Evolutionary conservation across 2,113 vertebrate genomes (phyloP).

Genomic region (Platysteira castanea): DNA sequence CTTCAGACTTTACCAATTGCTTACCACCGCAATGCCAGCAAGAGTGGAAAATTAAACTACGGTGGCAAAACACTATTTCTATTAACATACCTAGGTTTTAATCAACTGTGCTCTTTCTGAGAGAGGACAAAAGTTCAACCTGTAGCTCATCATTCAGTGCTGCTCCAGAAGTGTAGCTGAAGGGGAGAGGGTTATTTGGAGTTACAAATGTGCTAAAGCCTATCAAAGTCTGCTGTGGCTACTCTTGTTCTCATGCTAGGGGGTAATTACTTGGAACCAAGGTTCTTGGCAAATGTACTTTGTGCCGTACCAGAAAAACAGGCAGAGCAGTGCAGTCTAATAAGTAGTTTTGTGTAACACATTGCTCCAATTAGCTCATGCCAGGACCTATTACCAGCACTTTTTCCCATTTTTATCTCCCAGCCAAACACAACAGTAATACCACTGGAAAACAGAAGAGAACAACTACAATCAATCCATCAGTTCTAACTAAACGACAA

Average conservation of each 20-base stretch:
- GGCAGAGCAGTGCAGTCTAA: not conserved
- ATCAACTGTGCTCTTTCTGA: not conserved
- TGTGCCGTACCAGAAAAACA: conserved; percentile 24
- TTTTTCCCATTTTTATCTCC: not conserved
- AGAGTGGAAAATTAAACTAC: not conserved
- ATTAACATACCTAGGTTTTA: not conserved
- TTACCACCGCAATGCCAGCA: not conserved
- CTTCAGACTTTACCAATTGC: not conserved
- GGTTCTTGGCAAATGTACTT: not conserved
- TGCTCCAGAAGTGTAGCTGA: not conserved
- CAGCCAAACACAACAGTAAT: not conserved
- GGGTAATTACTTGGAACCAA: not conserved
- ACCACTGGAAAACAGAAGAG: not conserved
- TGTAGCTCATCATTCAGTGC: not conserved
- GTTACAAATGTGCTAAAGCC: not conserved
- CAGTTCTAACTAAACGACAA: not conserved
- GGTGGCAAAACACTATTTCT: not conserved
- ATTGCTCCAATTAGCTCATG: not conserved
- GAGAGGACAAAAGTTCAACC: not conserved
- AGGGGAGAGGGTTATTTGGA: not conserved
- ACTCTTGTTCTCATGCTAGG: not conserved
- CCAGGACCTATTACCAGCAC: conserved; percentile 11
- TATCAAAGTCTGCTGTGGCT: not conserved
- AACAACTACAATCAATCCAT: not conserved
- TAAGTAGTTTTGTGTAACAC: not conserved